phyloP scores from a whole-genome alignment of 2,888 invertebrate genomes.

The Timandra comae region DNA sequence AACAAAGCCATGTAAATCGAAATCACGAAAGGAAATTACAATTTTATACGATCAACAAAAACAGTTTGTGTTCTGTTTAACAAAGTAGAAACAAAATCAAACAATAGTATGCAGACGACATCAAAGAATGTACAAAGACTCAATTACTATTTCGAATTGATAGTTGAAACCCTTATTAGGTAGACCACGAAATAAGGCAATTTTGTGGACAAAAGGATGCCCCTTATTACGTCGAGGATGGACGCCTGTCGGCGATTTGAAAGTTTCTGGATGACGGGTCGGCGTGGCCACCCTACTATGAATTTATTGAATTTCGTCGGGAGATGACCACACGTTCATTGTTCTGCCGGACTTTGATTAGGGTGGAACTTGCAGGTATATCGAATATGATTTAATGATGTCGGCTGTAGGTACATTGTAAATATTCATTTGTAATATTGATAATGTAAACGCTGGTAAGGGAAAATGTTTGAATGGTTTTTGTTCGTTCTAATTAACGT shows the following conservation, averaged over 20 bases:
- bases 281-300: conserved; percentile 43
- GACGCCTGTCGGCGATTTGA: conserved; percentile 57
- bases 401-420: neutral
- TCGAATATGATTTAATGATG: conserved; percentile 40
- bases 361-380: conserved; percentile 47
- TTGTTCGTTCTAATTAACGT: no score
- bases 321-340: conserved; percentile 66
- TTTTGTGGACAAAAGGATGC: conserved; percentile 68
- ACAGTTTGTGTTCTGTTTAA: conserved; percentile 29
- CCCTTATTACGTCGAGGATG: conserved; percentile 40
- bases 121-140: conserved; percentile 61
- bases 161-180: conserved; percentile 71
- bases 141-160: conserved; percentile 63
- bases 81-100: conserved; percentile 40
- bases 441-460: conserved; percentile 25
- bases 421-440: conserved; percentile 6
- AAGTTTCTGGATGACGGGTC: conserved; percentile 62
- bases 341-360: conserved; percentile 57
- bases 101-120: conserved; percentile 51
- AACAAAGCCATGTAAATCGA: conserved; percentile 9
- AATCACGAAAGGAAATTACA: conserved; percentile 22
- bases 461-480: no score
- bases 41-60: conserved; percentile 33
- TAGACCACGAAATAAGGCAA: conserved; percentile 66
- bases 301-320: conserved; percentile 68